Evolutionary conservation across 1,140 invertebrate genomes (phyloP), one percentile per base, ranked within the genome.

Genomic region (Drosophila orosa): DNA sequence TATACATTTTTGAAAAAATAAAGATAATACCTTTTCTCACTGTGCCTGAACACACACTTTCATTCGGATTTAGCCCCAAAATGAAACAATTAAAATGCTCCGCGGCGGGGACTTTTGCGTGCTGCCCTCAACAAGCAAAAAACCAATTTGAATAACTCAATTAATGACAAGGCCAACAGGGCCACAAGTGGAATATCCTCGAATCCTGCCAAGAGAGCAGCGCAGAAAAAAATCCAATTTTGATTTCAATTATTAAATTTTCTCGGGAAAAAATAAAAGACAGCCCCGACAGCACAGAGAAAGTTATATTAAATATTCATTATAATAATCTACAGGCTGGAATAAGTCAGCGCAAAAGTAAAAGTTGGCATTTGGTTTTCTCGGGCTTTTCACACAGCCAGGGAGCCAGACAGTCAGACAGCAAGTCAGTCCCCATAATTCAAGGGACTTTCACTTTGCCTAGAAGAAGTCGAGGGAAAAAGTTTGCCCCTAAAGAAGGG

Each of bases 231-330:
- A 57, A 52, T 57, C 45, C 65, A 62, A 78, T 77, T 76, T 75
- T 67, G 62, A 75, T 76, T 77, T 79, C 60, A 67, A 73, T 79
- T 79, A 67, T 79, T 55, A 48, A 42, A 66, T 78, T 59, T 74
- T 54, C 44, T 24, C 7, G 19, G 37, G 15, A 2, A 44, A 57
- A 79, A 62, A 29, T 52, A 48, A 55, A 48, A 35, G 48, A 60
- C 55, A 58, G 17, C 15, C 12, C 9, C 40, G 66, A 37, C 45
- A 44, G 59, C 25, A 54, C 15, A 33, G 10, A 52, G 48, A 74
- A 78, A 80, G 73, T 89, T 83, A 56, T 77, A 87, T 86, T 76
- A 86, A 82, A 87, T 86, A 86, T 79, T 86, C 79, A 86, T 86
- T 86, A 86, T 61, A 82, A 80, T 83, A 87, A 89, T 87, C 79